phyloP scores from a whole-genome alignment of 2,888 invertebrate species.

The Trichacis sp. region DNA sequence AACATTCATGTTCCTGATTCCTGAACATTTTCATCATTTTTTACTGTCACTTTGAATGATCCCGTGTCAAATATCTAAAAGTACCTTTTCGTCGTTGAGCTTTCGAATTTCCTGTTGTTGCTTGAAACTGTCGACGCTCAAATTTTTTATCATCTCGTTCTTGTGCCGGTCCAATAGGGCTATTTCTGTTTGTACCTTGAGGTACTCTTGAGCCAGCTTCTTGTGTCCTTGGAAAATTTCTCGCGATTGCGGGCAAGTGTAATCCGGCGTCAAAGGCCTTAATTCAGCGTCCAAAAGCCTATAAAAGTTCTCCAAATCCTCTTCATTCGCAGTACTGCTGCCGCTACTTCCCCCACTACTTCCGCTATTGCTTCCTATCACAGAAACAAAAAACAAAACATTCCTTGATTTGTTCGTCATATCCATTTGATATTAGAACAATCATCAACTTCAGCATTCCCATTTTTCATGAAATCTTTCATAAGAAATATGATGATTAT shows the following conservation, averaged over 20 bases:
- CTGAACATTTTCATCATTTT: too few species aligned
- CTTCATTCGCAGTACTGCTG: slow-evolving; percentile 53
- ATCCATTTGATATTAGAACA: too few species aligned
- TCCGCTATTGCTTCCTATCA: neutral
- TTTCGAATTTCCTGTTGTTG: slow-evolving; percentile 77
- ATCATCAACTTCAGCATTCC: too few species aligned
- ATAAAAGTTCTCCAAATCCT: slow-evolving; percentile 76
- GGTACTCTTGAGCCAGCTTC: slow-evolving; percentile 87
- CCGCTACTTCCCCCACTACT: neutral
- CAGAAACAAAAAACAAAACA: neutral
- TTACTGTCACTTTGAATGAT: too few species aligned
- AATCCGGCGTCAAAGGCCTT: slow-evolving; percentile 82
- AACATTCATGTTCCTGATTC: too few species aligned
- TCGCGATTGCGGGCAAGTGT: slow-evolving; percentile 81
- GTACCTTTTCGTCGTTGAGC: slow-evolving; percentile 80
- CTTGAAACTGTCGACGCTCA: slow-evolving; percentile 70
- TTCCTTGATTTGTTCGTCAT: too few species aligned
- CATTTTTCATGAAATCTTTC: too few species aligned
- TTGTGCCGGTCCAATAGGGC: slow-evolving; percentile 84
- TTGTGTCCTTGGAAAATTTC: slow-evolving; percentile 91
- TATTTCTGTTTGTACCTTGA: slow-evolving; percentile 89
- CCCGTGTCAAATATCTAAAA: too few species aligned
- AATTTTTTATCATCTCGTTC: slow-evolving; percentile 76
- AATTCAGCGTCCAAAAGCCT: slow-evolving; percentile 85
- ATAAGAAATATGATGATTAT: too few species aligned